Conservation (phyloP, 2,113 vertebrate genomes). For the Parotia lawesii region DNA sequence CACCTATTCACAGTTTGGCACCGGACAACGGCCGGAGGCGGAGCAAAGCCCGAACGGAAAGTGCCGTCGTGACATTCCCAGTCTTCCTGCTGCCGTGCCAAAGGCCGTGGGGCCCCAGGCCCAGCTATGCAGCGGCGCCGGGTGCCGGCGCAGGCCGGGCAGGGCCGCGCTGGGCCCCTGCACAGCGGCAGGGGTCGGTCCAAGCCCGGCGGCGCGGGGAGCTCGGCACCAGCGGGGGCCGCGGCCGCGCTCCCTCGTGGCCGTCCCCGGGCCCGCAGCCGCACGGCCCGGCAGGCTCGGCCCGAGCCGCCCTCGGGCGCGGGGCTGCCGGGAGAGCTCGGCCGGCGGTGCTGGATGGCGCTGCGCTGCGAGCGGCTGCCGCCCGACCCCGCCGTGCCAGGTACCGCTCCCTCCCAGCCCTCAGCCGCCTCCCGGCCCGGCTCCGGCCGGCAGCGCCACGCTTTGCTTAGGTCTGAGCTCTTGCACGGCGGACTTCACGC, state of each 20-base stretch:
- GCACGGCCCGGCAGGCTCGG: neutral
- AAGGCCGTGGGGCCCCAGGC: accelerated
- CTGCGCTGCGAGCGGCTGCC: neutral
- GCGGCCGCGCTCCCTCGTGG: neutral
- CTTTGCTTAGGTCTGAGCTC: accelerated
- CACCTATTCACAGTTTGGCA: accelerated
- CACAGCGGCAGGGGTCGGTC: accelerated
- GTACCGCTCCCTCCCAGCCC: neutral
- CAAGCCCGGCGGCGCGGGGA: neutral
- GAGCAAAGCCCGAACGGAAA: neutral
- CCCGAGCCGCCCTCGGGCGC: neutral
- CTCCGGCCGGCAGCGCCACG: neutral
- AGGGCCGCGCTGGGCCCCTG: neutral
- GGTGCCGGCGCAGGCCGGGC: neutral
- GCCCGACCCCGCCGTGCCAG: accelerated
- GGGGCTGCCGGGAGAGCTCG: neutral
- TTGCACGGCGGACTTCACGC: accelerated
- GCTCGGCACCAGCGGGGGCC: neutral
- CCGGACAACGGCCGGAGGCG: neutral
- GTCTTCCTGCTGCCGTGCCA: accelerated
- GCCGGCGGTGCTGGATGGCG: neutral
- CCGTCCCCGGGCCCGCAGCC: no score
- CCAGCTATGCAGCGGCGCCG: neutral
- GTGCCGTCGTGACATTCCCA: accelerated
- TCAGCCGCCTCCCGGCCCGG: neutral